Base-by-base conservation (phyloP, 2,797 vertebrate species). In the Enteromius thamalakanensis region DNA sequence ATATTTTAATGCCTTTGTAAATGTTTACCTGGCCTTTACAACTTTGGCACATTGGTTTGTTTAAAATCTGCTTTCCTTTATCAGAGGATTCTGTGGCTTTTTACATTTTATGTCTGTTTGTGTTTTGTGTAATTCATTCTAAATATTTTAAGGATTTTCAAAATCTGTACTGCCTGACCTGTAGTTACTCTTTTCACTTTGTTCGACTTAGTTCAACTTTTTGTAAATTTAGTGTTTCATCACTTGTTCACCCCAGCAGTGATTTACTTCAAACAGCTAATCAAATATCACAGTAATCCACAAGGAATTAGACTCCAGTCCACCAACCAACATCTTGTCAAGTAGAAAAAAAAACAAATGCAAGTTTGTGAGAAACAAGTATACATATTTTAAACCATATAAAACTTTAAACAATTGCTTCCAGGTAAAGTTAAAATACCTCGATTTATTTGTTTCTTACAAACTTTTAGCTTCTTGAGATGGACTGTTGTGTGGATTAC, bases 1-100 rank as follows among this genome's bases (percentile, higher is more conserved):
- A 81, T 62, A 72, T 74, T 81, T 3, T 62, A 81, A 72, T 64
- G 53, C 42, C 12, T 72, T 62, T 81, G 37, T 81, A 64, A 49
- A 81, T 64, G 42, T 74, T 81, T 37, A 72, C 69, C 40, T 34
- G 40, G 37, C 26, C 23, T 80, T 70, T 55, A 51, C 49, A 40
- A 26, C 65, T 29, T 69, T 69, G 47, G 53, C 65, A 40, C 10
- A 34, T 42, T 69, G 64, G 67, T 70, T 70, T 71, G 68, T 80
- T 45, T 71, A 11, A 72, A 42, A 81, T 81, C 7, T 72, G 4
- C 11, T 60, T 55, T 62, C 4, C 2, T 60, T 55, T 1, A 47
- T 34, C 26, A 49, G 26, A 45, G 53, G 23, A 62, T n/a, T n/a
- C 12, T 12, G 42, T 71, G 53, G 23, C 79, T 62, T 81, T 81